Evolutionary conservation across 2,113 vertebrate genomes (phyloP).

Genomic region (Morone saxatilis): DNA sequence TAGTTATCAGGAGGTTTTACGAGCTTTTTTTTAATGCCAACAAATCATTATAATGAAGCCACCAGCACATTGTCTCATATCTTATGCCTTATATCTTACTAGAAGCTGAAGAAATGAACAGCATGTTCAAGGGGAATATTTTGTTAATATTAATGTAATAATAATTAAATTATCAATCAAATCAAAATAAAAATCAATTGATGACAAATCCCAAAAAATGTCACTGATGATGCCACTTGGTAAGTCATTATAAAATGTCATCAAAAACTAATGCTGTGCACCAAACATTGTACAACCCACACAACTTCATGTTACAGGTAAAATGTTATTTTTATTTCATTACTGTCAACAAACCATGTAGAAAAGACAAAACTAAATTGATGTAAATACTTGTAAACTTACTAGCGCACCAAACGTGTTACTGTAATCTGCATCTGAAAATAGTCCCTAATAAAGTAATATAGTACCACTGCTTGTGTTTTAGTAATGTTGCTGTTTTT

Average conservation of each 20-base stretch:
- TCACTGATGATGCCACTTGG: too few species aligned
- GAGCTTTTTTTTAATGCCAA: constrained; percentile 21
- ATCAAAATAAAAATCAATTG: background rate
- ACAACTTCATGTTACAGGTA: too few species aligned
- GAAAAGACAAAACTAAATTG: too few species aligned
- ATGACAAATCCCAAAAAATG: too few species aligned
- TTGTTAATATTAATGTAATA: background rate
- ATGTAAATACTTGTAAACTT: background rate
- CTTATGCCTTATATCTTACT: background rate
- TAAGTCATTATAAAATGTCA: too few species aligned
- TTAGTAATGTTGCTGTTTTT: background rate
- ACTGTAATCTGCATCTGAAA: background rate
- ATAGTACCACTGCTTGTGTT: background rate
- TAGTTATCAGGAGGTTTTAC: constrained; percentile 5
- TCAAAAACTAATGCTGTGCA: too few species aligned
- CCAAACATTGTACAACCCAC: too few species aligned
- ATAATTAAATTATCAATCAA: background rate
- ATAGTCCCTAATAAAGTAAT: background rate
- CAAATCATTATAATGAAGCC: constrained; percentile 53
- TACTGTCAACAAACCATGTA: too few species aligned
- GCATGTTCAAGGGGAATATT: background rate
- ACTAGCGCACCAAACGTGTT: background rate
- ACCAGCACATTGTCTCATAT: background rate
- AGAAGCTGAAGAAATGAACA: too few species aligned
- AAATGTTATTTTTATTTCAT: too few species aligned